Evolutionary conservation across 2,113 vertebrate species (phyloP), one percentile per base, ranked within the genome.

Genomic region (Ceyx margarethae): DNA sequence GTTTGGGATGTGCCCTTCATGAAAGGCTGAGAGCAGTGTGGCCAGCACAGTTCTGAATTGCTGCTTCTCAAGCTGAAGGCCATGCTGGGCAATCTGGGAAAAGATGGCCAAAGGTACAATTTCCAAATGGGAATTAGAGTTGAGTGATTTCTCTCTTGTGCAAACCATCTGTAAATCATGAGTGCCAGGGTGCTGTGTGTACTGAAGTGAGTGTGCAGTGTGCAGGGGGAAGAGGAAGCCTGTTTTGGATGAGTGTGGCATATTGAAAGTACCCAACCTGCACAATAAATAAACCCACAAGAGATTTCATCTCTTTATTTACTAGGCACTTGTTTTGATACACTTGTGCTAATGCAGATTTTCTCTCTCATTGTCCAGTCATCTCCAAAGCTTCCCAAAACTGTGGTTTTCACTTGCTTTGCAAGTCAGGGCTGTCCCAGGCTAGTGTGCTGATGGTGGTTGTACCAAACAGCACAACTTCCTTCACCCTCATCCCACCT

Each of bases 401-500:
- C 33, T 28, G 22, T 56, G 50, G 13, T 35, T 46, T 48, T 13
- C 21, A 6, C 33, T n/a, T 71, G 60, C 43, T 53, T 17, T 60
- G 35, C 19, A 10, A 57, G 56, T 17, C 65, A 18, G 50, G 19
- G 15, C 19, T 9, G 3, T 18, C 31, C 1, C 4, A 3, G 3
- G 0, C 12, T 18, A 33, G 18, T 0, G 0, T 35, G 11, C 66
- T 61, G 46, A 6, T 3, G 10, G 42, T 20, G 61, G 16, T 2
- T 8, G 29, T 3, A 1, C 13, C 33, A 51, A 56, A 23, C 2
- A 6, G 37, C 48, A 58, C 42, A 29, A 22, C 13, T n/a, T 33
- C 26, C 3, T 1, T 6, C 9, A 2, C 23, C 37, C 37, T 53
- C 1, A 1, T 48, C 51, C 29, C 31, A 9, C 9, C 3, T 19